Conservation (phyloP, 2,888 invertebrate genomes). For the Spisula solida region DNA sequence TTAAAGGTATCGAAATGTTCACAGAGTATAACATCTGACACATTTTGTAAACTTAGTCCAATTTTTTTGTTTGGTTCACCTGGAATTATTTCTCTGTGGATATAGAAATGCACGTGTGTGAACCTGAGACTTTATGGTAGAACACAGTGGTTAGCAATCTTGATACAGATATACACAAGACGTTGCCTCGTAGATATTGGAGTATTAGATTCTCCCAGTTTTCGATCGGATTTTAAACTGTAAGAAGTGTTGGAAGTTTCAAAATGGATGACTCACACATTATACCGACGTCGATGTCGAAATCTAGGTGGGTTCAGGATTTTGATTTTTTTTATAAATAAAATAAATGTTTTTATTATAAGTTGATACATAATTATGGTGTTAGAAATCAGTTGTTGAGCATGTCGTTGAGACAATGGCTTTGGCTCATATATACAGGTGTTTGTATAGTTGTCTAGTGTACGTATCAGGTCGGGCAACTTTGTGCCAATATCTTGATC, state of each 20-base stretch:
- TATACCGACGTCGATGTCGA: conserved; percentile 64
- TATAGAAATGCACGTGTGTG: conserved; percentile 1
- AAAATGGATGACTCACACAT: conserved; percentile 69
- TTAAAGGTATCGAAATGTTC: neutral
- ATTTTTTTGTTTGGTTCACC: neutral
- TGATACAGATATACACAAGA: conserved; percentile 33
- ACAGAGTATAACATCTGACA: neutral
- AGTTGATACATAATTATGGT: neutral
- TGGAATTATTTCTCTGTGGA: neutral
- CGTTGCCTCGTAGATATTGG: neutral
- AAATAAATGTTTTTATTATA: neutral
- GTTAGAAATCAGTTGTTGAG: neutral
- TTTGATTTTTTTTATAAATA: conserved; percentile 13
- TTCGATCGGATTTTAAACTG: conserved; percentile 38
- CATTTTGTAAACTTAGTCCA: neutral
- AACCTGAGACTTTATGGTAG: neutral
- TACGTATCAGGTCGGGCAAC: neutral
- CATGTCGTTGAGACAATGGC: neutral
- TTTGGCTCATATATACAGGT: neutral
- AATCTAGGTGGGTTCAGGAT: conserved; percentile 62
- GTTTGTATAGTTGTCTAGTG: neutral
- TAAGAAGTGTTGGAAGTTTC: neutral
- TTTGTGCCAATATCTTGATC: neutral
- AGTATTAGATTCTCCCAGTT: conserved; percentile 35
- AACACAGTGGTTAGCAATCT: neutral